A percentile compares a stretch with the other conserved stretches of the same genome.
Evolutionary conservation across 2,797 vertebrate genomes (phyloP).

Genomic region (Acridotheres tristis): DNA sequence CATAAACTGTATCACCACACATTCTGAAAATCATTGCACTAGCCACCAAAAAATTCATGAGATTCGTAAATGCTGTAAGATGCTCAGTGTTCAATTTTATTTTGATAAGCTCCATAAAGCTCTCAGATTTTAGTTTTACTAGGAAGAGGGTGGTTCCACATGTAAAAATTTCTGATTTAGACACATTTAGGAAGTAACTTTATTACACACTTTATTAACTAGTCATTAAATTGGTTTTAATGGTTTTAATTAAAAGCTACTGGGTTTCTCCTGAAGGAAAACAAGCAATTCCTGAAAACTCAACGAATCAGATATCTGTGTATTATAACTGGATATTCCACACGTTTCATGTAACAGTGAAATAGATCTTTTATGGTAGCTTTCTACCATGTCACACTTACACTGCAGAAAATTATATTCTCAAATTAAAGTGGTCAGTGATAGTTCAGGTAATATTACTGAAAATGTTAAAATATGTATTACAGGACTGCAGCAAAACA

Average conservation of each 20-base stretch:
- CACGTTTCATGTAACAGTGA: not conserved
- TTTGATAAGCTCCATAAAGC: not conserved
- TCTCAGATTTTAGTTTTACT: not conserved
- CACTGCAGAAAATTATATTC: not conserved
- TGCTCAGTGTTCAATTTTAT: not conserved
- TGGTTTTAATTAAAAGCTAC: not conserved
- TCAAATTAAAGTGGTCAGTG: not conserved
- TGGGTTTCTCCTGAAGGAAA: not conserved
- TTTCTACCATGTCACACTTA: not conserved
- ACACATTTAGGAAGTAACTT: not conserved
- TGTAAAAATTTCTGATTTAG: not conserved
- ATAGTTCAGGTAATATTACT: not conserved
- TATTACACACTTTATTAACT: not conserved
- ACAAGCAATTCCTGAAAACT: not conserved
- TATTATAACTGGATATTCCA: not conserved
- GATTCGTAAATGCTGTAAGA: not conserved
- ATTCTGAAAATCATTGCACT: not conserved
- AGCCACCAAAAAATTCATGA: not conserved
- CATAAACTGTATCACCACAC: not conserved
- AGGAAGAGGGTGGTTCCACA: not conserved
- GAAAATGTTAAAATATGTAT: not conserved
- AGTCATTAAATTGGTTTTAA: not conserved
- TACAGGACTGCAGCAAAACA: not conserved
- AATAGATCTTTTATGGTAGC: not conserved
- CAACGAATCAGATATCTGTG: not conserved